Base-by-base conservation (phyloP, 1,140 invertebrate genomes). In the Drosophila bocki region DNA sequence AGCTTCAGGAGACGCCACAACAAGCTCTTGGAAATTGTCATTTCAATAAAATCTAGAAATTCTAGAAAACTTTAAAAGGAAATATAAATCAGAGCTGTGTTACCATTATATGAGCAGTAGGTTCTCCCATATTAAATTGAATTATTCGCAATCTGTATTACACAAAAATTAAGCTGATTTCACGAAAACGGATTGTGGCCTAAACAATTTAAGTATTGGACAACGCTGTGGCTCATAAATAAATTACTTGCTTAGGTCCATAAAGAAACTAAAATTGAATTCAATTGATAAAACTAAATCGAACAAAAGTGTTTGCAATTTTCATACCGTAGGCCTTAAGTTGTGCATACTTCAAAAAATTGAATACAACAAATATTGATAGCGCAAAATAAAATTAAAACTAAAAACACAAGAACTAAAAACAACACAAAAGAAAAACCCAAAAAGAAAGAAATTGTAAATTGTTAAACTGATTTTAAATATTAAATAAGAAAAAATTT, bases 391-490 rank as follows among this genome's bases (percentile, higher is more conserved):
- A 74, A 58, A 35, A 59, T 69, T 29, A 60, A 58, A 51, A 32
- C 15, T n/a, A 57, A 45, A 58, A 60, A 48, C 47, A 42, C 22
- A 41, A 71, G 60, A 78, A 60, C 75, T 48, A 67, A 26, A 63
- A 54, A 22, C 13, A 33, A 15, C 26, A 50, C 53, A 70, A 63
- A 33, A 53, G 53, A 53, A 13, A 8, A 19, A 35, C 12, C 11
- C 42, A 33, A 33, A 72, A 68, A 62, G 26, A 50, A 70, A 65
- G 17, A 60, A 54, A 82, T 88, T 87, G 84, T 88, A 88, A 90
- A 81, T 87, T 88, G 84, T 90, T 88, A 88, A 88, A 88, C 84
- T 88, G 84, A 88, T 88, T 88, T 88, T 88, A 88, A 87, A 87
- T 80, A 88, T 75, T 75, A 56, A 69, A 54, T 90, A 88, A 88